Base-by-base conservation (phyloP, 2,888 invertebrate species). In the Emesis furor region DNA sequence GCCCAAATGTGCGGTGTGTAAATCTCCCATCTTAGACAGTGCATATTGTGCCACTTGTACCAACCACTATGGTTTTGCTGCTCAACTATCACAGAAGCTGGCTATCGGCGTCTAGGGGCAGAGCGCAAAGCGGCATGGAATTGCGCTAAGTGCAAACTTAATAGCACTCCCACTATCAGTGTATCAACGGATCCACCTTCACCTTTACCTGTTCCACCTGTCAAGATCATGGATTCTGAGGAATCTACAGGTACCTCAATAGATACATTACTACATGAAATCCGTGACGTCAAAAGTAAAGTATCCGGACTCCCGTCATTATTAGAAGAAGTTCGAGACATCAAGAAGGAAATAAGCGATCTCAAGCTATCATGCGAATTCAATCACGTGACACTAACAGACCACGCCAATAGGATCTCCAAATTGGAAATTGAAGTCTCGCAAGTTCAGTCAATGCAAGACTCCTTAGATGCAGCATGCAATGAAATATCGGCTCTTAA, bases 241-340 rank as follows among this genome's bases (percentile, higher is more conserved):
- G 62, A 62, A 30, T 62, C 62, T 10, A 30, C 62, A 62, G 62
- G 62, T 8, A 62, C 62, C 10, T 30, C 62, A 8, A 59, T 62
- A 4, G 10, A 30, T 30, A 30, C 3, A 30, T 30, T 62, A 62
- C 30, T 62, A 30, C 10, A 30, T 10, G 62, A 62, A 62, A 30
- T 62, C 62, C 62, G 62, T 30, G 62, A 62, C 62, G 30, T 62
- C 24, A 59, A 59, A 59, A 59, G 59, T 59, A 59, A 59, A 24
- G 59, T 59, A 59, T 59, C 59, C 24, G 24, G 59, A 17, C 59
- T 59, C 10, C 59, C 17, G 24, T 59, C 59, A 59, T 59, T 59
- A 24, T 24, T 17, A 55, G 7, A 55, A 59, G 24, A 59, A 8
- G 59, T 59, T 24, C 24, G 59, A 7, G 24, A 24, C 24, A 24